Base-by-base conservation (phyloP, 2,113 vertebrate species). In the Upupa epops region DNA sequence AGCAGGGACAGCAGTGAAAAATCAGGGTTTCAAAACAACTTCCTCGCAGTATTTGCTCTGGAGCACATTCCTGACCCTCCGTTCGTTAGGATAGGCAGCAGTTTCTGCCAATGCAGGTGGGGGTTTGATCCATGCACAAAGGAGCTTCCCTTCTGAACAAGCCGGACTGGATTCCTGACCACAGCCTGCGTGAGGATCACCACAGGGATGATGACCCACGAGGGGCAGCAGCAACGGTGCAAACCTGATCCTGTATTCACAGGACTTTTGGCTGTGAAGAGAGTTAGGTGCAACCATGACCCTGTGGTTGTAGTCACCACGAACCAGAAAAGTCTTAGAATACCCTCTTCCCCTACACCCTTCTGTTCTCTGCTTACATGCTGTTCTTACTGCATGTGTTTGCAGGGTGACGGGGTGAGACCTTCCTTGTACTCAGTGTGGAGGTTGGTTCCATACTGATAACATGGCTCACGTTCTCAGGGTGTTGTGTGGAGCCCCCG, bases 81-180 rank as follows among this genome's bases (percentile, higher is more conserved):
- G 55, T 42, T 73, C 73, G 66, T 79, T 65, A 79, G 82, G 93
- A 94, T 78, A 95, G 91, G 37, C 86, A 92, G 69, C 8, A 40
- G 29, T 86, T 93, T 79, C 61, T 89, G 93, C 84, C 82, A 70
- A 66, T 58, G 92, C 63, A 37, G 36, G 45, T 63, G n/a, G 90
- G 64, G 90, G 88, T 59, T 63, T 48, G 64, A 77, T 73, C 94
- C 72, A 68, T n/a, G n/a, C 26, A 83, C 79, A 95, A 86, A 95
- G 60, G 54, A 90, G 22, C 29, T 92, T 88, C 58, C 65, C 36
- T 83, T 92, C 80, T 71, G 81, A 95, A 77, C 61, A 69, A 90
- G 79, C 68, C 5, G 16, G 56, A 52, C 61, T 88, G 52, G 90
- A 91, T 83, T 94, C 66, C 51, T 88, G 83, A 54, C 36, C 51